Evolutionary conservation across 2,888 invertebrate species (phyloP), one percentile per base, ranked within the genome.

Genomic region (Tuberolachnus salignus): DNA sequence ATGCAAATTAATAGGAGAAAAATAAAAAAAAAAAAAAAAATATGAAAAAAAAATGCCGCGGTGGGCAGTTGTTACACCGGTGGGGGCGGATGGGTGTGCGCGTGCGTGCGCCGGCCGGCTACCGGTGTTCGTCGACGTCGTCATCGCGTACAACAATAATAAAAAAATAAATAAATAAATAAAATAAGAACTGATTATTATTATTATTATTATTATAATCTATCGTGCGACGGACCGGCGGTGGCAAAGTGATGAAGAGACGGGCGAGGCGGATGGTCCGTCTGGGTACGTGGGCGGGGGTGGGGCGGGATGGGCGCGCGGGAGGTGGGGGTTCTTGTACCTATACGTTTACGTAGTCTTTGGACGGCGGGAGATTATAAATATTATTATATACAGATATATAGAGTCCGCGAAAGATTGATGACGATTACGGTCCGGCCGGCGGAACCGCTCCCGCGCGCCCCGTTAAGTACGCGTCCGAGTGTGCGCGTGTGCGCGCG

Each of bases 371-470:
- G 34, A 34, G 34, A 34, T 34, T 34, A 34, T n/a, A n/a, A n/a
- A n/a, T n/a, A n/a, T n/a, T n/a, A n/a, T n/a, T n/a, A n/a, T n/a
- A n/a, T n/a, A n/a, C n/a, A n/a, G n/a, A n/a, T n/a, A n/a, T n/a
- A n/a, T 34, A 72, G 51, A 53, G 53, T 63, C 51, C 55, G 66
- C 74, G 64, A 55, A 66, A 74, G 74, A 74, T 74, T 74, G 64
- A 74, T 74, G 74, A 74, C 53, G 42, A 71, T 46, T 19, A 34
- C 14, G 1, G 57, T 13, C 51, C 59, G 46, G 44, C 59, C 61
- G 74, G 13, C 16, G 19, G 51, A 23, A 42, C 74, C 74, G 64
- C 74, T 74, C 64, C 74, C 63, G 74, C 13, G 3, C 13, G 64
- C 53, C n/a, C n/a, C 42, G 71, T 42, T 55, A 53, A 19, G 19